Evolutionary conservation across 2,113 vertebrate genomes (phyloP).

Genomic region (Fregetta grallaria): DNA sequence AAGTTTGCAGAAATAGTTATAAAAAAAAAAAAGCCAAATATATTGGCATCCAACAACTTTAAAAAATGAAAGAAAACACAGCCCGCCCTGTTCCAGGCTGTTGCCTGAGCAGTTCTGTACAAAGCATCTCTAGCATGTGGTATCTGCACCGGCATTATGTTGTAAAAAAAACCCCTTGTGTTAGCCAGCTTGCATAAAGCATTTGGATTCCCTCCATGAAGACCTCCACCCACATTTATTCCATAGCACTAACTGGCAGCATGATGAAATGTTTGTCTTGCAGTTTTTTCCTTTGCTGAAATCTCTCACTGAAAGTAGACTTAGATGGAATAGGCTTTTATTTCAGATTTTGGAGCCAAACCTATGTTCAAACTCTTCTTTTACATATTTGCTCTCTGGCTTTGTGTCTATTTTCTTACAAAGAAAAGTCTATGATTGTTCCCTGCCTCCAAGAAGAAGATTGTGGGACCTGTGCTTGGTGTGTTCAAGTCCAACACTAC

Average conservation of each 20-base stretch:
- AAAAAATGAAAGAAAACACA: not conserved
- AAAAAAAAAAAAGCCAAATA: not conserved
- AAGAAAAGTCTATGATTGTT: not conserved
- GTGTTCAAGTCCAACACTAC: not conserved
- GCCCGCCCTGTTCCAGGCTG: not conserved
- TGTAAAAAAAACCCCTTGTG: not conserved
- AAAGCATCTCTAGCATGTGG: slow-evolving; percentile 1
- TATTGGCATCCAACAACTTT: not conserved
- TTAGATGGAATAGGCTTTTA: not conserved
- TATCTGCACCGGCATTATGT: not conserved
- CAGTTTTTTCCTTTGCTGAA: not conserved
- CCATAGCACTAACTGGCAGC: not conserved
- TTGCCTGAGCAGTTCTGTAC: slow-evolving; percentile 25
- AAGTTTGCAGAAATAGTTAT: not conserved
- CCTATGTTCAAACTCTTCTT: not conserved
- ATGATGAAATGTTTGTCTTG: not conserved
- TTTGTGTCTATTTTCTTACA: not conserved
- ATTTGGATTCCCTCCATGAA: slow-evolving; percentile 33
- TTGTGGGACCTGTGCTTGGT: not conserved
- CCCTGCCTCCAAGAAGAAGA: not conserved
- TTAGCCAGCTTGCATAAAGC: slow-evolving; percentile 13
- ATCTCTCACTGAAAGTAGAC: not conserved
- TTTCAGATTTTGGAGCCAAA: not conserved
- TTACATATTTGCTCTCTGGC: not conserved
- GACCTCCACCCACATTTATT: slow-evolving; percentile 45